These are phyloP conservation scores for Falco biarmicus DNA, from an alignment of 2,797 vertebrate genomes.

Conservation along the genomic window DNA sequence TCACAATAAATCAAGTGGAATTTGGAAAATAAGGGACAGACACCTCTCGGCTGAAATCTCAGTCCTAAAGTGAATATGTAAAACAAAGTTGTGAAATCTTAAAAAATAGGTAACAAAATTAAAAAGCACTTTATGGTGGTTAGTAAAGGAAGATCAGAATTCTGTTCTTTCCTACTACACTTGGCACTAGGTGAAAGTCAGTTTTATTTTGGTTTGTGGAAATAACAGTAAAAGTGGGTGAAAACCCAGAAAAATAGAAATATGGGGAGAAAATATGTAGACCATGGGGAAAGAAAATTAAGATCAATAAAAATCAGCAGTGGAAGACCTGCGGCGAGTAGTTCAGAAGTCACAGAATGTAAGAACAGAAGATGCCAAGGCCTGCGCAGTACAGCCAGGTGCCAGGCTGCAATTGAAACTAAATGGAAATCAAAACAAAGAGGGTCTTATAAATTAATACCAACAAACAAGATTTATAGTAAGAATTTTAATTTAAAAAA, in stretches of 20 bases:
- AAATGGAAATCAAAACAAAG: background rate
- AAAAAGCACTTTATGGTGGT: background rate
- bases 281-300: background rate
- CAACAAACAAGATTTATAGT: background rate
- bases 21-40: background rate
- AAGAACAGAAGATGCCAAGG: background rate
- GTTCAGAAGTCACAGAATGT: background rate
- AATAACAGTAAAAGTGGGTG: background rate
- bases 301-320: background rate
- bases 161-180: background rate
- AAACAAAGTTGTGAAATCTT: background rate
- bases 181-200: background rate
- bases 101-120: background rate
- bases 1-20: background rate
- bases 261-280: background rate
- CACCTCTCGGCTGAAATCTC: background rate
- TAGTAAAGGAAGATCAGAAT: background rate
- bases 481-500: background rate
- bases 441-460: background rate
- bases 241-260: background rate
- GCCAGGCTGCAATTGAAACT: background rate
- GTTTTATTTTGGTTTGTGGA: background rate
- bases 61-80: background rate
- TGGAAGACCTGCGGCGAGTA: background rate
- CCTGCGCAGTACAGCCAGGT: background rate